These are phyloP conservation scores for Hippolais icterina DNA, from an alignment of 2,113 vertebrate species.

Conservation along the genomic window DNA sequence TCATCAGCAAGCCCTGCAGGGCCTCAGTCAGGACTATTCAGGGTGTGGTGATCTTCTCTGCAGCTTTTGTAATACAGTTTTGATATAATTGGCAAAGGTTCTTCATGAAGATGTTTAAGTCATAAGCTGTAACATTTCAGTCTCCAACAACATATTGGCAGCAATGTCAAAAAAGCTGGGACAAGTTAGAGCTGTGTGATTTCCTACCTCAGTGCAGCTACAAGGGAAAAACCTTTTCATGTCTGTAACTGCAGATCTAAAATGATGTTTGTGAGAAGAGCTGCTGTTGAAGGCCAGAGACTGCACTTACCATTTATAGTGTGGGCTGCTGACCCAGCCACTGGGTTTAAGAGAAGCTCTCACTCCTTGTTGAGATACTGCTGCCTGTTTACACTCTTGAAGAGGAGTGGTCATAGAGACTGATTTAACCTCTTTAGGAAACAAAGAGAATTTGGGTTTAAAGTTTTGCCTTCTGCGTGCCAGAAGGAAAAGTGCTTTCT, in stretches of 20 bases:
- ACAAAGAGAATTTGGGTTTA: neutral
- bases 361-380: neutral
- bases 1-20: accelerated
- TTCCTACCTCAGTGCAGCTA: neutral
- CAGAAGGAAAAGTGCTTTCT: neutral
- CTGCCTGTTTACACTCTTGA: neutral
- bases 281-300: neutral
- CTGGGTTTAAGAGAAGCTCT: neutral
- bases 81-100: neutral
- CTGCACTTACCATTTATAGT: neutral
- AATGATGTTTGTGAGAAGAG: neutral
- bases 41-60: neutral
- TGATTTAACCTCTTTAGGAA: neutral
- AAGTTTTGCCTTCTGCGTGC: neutral
- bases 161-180: neutral
- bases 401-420: neutral
- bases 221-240: neutral
- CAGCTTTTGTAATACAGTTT: neutral
- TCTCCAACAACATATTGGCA: neutral
- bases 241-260: neutral
- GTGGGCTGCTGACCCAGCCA: neutral
- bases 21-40: neutral
- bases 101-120: neutral
- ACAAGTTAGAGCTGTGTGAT: neutral
- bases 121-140: neutral